Evolutionary conservation across 1,140 invertebrate species (phyloP).

Genomic region (Zophobas morio): DNA sequence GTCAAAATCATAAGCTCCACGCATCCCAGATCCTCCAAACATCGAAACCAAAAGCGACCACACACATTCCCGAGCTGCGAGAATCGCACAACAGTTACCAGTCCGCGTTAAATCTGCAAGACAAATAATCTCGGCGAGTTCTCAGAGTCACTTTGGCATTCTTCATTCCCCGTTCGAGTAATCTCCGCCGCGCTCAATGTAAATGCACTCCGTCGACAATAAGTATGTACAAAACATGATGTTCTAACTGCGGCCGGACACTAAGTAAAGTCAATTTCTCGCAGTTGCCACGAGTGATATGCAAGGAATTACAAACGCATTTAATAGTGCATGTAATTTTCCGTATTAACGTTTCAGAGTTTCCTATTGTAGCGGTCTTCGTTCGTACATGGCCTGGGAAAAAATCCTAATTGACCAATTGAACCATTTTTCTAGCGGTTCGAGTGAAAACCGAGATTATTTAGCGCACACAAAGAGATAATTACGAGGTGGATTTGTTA

Average conservation of each 20-base stretch:
- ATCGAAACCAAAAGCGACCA: no score
- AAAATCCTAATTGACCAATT: conserved; percentile 16
- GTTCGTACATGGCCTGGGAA: conserved; percentile 1
- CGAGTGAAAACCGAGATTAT: conserved; percentile 14
- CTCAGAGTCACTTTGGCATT: conserved; percentile 34
- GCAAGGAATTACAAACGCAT: conserved; percentile 30
- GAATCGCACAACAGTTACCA: no score
- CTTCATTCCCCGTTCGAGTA: conserved; percentile 6
- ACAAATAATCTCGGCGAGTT: conserved; percentile 31
- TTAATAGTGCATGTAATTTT: conserved; percentile 42
- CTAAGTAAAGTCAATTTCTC: conserved; percentile 40
- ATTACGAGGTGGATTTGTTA: conserved; percentile 26
- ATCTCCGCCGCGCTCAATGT: conserved; percentile 24
- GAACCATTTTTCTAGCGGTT: conserved; percentile 11
- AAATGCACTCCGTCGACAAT: conserved; percentile 34
- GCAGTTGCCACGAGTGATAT: conserved; percentile 28
- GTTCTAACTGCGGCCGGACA: conserved; percentile 23
- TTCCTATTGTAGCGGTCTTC: conserved; percentile 33
- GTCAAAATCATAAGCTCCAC: no score
- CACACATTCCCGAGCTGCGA: no score
- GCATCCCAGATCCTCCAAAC: no score
- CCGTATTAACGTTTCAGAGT: conserved; percentile 29
- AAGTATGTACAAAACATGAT: conserved; percentile 42
- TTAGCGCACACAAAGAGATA: conserved; percentile 10
- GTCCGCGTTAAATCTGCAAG: conserved; percentile 30